These are phyloP conservation scores for Ptilonorhynchus violaceus DNA, from an alignment of 2,113 vertebrate species.

Conservation along the genomic window DNA sequence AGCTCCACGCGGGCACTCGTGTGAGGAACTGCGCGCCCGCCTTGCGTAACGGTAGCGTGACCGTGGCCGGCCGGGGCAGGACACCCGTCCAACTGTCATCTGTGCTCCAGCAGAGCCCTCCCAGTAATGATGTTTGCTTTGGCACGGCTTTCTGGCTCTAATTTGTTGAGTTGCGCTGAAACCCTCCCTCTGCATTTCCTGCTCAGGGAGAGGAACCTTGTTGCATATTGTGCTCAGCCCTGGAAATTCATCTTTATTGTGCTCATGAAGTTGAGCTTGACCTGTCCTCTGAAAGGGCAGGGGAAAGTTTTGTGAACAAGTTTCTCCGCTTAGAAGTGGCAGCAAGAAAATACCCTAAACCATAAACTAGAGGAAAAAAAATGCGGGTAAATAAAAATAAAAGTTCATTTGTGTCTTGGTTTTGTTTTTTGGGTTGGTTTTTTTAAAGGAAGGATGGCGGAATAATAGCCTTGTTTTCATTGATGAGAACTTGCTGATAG, in stretches of 20 bases:
- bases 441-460: conserved; percentile 39
- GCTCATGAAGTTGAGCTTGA: conserved; percentile 15
- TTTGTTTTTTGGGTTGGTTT: background rate
- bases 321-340: background rate
- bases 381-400: background rate
- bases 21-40: background rate
- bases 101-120: conserved; percentile 21
- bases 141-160: conserved; percentile 54
- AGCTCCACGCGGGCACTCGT: accelerated
- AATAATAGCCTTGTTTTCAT: conserved; percentile 76
- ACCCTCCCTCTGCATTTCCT: conserved; percentile 72
- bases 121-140: conserved; percentile 59
- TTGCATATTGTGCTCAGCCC: conserved; percentile 24
- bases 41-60: background rate
- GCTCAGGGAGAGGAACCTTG: conserved; percentile 37
- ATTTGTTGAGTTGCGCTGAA: conserved; percentile 58
- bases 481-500: conserved; percentile 82
- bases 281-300: background rate
- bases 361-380: background rate
- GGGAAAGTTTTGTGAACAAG: conserved; percentile 10
- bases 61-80: background rate
- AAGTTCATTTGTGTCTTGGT: background rate
- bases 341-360: background rate
- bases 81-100: background rate
- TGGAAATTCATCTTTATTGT: conserved; percentile 45